Evolutionary conservation across 2,113 vertebrate genomes (phyloP).

Genomic region (Lontra canadensis): DNA sequence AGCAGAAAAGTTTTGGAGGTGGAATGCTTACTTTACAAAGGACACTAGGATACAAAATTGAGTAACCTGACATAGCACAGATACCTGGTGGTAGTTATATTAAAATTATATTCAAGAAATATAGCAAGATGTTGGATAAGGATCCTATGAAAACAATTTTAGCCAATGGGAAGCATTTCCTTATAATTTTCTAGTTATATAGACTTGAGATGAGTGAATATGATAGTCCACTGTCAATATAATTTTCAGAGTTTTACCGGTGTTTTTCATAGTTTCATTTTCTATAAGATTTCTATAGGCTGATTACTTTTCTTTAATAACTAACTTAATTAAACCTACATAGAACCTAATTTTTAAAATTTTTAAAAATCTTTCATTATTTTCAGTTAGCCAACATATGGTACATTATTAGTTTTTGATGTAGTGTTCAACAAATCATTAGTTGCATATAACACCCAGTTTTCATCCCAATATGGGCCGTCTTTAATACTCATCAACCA

Average conservation of each 20-base stretch:
- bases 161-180: background rate
- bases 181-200: background rate
- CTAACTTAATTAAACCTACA: background rate
- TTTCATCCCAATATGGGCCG: background rate
- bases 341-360: background rate
- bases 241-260: background rate
- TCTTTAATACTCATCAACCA: too few species aligned
- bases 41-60: background rate
- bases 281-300: background rate
- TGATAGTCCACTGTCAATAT: background rate
- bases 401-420: background rate
- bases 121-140: background rate
- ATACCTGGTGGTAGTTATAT: background rate
- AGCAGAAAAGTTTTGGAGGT: background rate
- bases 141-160: background rate
- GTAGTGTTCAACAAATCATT: background rate
- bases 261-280: background rate
- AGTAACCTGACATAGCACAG: background rate
- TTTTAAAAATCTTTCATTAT: background rate
- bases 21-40: background rate
- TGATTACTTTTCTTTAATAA: background rate
- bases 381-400: background rate
- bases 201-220: background rate
- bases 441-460: background rate
- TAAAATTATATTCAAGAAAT: background rate